Percentiles rank a stretch among this genome's conserved stretches.
These are phyloP conservation scores for Drosophila lutescens DNA, from an alignment of 2,888 invertebrate genomes.

Conservation along the genomic window DNA sequence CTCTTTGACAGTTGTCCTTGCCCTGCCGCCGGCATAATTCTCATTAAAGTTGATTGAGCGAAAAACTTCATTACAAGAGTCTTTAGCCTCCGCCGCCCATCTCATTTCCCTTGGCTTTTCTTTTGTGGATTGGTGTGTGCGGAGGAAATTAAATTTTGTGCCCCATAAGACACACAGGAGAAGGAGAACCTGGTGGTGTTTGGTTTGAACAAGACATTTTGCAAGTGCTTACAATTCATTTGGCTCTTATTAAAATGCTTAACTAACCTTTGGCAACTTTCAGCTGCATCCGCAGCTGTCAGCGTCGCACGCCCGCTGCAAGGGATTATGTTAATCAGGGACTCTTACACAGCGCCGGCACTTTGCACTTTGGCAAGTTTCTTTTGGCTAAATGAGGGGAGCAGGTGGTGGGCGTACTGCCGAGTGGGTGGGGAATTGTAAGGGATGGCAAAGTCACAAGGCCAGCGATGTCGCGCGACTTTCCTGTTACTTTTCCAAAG, in stretches of 20 bases:
- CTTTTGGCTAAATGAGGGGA: constrained; percentile 28
- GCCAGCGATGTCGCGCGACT: constrained; percentile 56
- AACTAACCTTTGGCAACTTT: constrained; percentile 73
- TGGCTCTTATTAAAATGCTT: constrained; percentile 72
- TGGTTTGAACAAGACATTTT: constrained; percentile 40
- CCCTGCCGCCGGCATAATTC: constrained; percentile 66
- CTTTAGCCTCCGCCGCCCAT: neutral
- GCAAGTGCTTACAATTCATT: constrained; percentile 79
- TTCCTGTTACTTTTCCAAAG: constrained; percentile 49
- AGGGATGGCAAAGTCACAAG: constrained; percentile 66
- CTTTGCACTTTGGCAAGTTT: constrained; percentile 77
- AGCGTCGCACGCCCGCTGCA: constrained; percentile 55
- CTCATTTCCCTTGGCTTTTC: constrained; percentile 8
- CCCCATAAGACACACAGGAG: constrained; percentile 50
- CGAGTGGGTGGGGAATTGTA: neutral
- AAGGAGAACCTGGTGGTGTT: constrained; percentile 2
- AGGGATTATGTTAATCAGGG: constrained; percentile 76
- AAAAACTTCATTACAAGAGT: constrained; percentile 73
- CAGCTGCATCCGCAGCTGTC: constrained; percentile 71
- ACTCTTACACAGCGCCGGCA: constrained; percentile 50
- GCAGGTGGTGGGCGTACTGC: neutral
- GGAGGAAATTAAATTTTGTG: constrained; percentile 58
- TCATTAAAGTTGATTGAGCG: constrained; percentile 81
- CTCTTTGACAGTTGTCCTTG: constrained; percentile 56
- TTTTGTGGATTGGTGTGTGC: constrained; percentile 50